phyloP scores from a whole-genome alignment of 2,797 vertebrate genomes.

The Babyrousa celebensis region DNA sequence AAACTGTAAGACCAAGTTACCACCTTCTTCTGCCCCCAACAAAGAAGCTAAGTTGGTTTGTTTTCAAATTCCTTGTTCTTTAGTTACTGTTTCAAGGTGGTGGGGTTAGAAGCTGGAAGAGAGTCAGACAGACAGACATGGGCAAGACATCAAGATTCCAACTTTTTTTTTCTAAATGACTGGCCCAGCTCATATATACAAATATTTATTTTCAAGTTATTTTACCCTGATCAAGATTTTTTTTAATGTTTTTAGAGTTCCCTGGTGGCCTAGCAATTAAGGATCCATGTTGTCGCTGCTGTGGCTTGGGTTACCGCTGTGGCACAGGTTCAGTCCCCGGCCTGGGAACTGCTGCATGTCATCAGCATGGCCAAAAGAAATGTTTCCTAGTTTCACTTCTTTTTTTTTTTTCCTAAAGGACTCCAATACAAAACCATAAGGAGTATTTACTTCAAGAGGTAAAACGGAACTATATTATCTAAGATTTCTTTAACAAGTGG shows the following conservation, averaged over 20 bases:
- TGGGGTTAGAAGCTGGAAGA: neutral
- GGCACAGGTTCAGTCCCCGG: too few relatives aligned
- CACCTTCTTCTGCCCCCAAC: neutral
- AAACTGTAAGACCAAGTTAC: neutral
- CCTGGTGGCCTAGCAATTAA: too few relatives aligned
- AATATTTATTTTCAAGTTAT: neutral
- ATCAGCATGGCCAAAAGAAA: too few relatives aligned
- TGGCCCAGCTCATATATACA: neutral
- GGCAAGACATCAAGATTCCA: neutral
- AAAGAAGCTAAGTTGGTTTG: neutral
- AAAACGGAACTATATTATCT: neutral
- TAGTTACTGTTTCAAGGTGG: neutral
- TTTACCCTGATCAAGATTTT: neutral
- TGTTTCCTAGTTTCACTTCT: neutral
- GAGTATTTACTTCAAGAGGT: neutral
- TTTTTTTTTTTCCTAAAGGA: neutral
- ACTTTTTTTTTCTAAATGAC: neutral
- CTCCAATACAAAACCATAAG: neutral
- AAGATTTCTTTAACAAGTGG: neutral
- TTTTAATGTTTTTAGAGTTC: too few relatives aligned
- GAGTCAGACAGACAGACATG: neutral
- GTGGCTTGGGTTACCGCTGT: too few relatives aligned
- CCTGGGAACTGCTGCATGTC: too few relatives aligned
- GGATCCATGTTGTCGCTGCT: too few relatives aligned
- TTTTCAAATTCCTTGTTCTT: neutral